These are phyloP conservation scores for Limnephilus lunatus DNA, from an alignment of 2,888 invertebrate genomes.

Conservation along the genomic window DNA sequence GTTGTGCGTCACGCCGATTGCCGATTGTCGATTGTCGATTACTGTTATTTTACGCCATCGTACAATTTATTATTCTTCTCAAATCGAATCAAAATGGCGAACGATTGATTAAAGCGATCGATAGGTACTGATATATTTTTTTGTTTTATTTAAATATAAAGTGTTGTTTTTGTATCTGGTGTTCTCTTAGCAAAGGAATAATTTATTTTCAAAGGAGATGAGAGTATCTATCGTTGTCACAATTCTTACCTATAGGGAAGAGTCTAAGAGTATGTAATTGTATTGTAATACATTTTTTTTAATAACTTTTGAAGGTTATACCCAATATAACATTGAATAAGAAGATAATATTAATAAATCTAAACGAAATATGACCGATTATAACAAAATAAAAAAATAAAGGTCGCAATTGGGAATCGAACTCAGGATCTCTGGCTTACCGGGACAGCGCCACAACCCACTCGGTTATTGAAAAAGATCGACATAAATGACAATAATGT, in stretches of 20 bases:
- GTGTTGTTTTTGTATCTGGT: background rate
- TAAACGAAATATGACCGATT: no score
- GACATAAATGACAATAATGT: no score
- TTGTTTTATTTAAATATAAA: background rate
- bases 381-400: no score
- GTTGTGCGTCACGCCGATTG: constrained; percentile 54
- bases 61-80: constrained; percentile 21
- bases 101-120: constrained; percentile 13
- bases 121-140: background rate
- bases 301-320: no score
- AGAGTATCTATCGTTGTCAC: background rate
- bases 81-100: constrained; percentile 33
- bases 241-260: background rate
- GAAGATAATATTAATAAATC: no score
- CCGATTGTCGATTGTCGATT: constrained; percentile 46
- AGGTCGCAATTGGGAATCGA: no score
- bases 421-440: no score
- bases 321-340: no score
- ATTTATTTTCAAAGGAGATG: background rate
- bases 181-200: background rate
- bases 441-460: no score
- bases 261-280: background rate
- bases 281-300: no score
- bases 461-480: no score
- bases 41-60: constrained; percentile 45